Base-by-base conservation (phyloP, 2,888 invertebrate genomes). In the Drosophila greeni region DNA sequence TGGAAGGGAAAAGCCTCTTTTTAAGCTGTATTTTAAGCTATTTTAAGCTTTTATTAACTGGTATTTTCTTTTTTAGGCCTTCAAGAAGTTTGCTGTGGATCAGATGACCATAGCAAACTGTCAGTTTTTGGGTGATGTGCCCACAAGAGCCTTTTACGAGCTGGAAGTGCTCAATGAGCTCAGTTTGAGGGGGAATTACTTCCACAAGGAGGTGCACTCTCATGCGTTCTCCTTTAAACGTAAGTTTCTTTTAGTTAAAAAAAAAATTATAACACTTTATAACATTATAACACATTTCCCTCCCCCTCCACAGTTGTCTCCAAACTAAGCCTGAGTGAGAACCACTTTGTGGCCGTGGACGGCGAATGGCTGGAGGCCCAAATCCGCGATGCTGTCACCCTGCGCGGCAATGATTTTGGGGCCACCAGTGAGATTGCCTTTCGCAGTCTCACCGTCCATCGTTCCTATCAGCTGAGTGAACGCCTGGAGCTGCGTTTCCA, bases 81-180 rank as follows among this genome's bases (percentile, higher is more conserved):
- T 95, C 82, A 95, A 95, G 83, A 94, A 94, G 88, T 94, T 95
- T 84, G 91, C 92, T 26, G 92, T 93, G 0, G 91, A 91, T 34
- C 91, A 91, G 72, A 90, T 95, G 70, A 89, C 91, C 71, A 87
- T 95, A 52, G 90, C 90, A 40, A 92, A 93, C 5, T 92, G 93
- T 23, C 88, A 84, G 12, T 91, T 94, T 47, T 88, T 89, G 29
- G 90, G 89, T 1, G 85, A 89, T 52, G 86, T 95, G 64, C 94
- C 94, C 5, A 94, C 94, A 75, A 91, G 94, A 66, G 91, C 92
- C 60, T 91, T 95, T 85, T 93, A 94, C 60, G 94, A 95, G 77
- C 89, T 95, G 49, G 93, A 93, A 78, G 92, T 95, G 37, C 90
- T 90, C 53, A 90, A 93, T 76, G 90, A 91, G 60, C 91, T 95